A percentile compares a stretch with the other conserved stretches of the same genome.
These are phyloP conservation scores for Drosophila subsilvestris DNA, from an alignment of 2,888 invertebrate genomes.

Conservation along the genomic window DNA sequence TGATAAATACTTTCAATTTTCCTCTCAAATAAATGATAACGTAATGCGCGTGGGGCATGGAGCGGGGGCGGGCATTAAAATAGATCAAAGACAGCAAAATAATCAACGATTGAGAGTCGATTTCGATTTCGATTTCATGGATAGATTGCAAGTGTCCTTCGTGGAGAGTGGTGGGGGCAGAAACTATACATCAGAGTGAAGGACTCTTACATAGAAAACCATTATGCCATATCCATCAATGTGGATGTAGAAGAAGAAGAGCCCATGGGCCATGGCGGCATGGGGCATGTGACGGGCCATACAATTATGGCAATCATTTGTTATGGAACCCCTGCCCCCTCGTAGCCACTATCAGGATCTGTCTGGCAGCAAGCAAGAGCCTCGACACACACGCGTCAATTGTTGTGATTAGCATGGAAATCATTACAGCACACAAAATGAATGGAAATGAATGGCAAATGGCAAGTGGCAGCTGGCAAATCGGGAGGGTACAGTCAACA, in stretches of 20 bases:
- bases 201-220: conserved; percentile 25
- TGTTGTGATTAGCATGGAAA: conserved; percentile 79
- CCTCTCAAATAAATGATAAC: conserved; percentile 78
- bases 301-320: conserved; percentile 44
- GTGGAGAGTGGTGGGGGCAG: neutral
- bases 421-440: conserved; percentile 73
- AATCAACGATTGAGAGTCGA: conserved; percentile 31
- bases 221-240: conserved; percentile 33
- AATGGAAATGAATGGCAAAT: conserved; percentile 48
- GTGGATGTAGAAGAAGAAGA: conserved; percentile 13
- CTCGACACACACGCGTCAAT: conserved; percentile 69
- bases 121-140: conserved; percentile 2
- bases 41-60: conserved; percentile 57
- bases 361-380: conserved; percentile 31
- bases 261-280: neutral
- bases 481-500: conserved; percentile 42
- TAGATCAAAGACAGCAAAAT: conserved; percentile 61
- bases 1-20: conserved; percentile 80
- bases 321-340: conserved; percentile 25
- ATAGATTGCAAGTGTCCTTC: neutral
- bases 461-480: neutral
- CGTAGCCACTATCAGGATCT: neutral
- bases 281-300: neutral
- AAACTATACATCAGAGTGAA: conserved; percentile 20
- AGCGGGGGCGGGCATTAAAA: conserved; percentile 60